Evolutionary conservation across 2,888 invertebrate species (phyloP), one percentile per base, ranked within the genome.

Genomic region (Pteria penguin): DNA sequence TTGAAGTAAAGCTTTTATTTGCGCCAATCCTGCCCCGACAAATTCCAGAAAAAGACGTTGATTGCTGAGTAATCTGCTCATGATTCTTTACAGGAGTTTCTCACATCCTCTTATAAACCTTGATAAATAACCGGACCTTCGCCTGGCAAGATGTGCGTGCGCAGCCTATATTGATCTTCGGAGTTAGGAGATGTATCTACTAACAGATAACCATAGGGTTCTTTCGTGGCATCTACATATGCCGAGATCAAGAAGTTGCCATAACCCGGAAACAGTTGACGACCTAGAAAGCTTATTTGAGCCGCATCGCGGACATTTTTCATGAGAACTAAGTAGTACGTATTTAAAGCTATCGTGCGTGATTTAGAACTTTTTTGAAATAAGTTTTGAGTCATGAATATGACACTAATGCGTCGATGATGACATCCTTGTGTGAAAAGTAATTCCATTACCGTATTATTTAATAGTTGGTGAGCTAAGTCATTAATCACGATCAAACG

Each of bases 331-430:
- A 66, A 45, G 29, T 78, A 78, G 36, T 76, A 77, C 0, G 78
- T 78, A 55, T 80, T 82, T 3, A 82, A 24, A 57, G 76, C 75
- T 4, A 79, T 82, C 57, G 78, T 79, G 4, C 79, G 79, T 33
- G 75, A 77, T 66, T 70, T 67, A 18, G 58, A 61, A 26, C 76
- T 76, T 31, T 65, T 55, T 24, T 55, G 55, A 62, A 73, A 76
- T 18, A 61, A 32, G 31, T 81, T 81, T 58, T 76, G 81, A 33
- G 29, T 68, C 33, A 82, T 60, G n/a, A 80, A 78, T 58, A 83
- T 31, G 26, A 76, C 78, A 54, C 70, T 73, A 31, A 75, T 72
- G 22, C 75, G 70, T 14, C 52, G 71, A 63, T 82, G 79, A 55
- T 81, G 82, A 24, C 52, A 67, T 0, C 73, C 67, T n/a, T 67